These are phyloP conservation scores for Ischnura elegans DNA, from an alignment of 2,888 invertebrate genomes.

Conservation along the genomic window DNA sequence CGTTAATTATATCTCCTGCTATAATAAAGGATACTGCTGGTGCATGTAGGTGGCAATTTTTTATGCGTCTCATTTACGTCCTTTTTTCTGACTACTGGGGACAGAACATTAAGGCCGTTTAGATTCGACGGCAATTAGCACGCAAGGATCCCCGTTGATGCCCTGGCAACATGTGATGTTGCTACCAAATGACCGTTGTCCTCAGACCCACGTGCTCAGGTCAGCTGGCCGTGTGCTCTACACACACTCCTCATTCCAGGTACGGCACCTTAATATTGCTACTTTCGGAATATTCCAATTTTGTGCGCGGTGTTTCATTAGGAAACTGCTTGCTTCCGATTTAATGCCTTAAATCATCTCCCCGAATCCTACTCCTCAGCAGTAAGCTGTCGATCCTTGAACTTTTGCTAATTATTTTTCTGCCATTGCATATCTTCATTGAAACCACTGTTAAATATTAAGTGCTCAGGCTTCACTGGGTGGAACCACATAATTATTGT, in stretches of 20 bases:
- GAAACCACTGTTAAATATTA: too few relatives aligned
- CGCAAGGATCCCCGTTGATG: constrained; percentile 12
- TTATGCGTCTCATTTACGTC: constrained; percentile 26
- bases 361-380: too few relatives aligned
- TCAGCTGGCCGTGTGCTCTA: not conserved
- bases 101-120: constrained; percentile 13
- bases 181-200: constrained; percentile 6
- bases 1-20: constrained; percentile 27
- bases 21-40: constrained; percentile 15
- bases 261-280: not conserved
- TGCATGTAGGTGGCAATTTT: constrained; percentile 31
- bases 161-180: constrained; percentile 20
- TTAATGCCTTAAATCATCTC: not conserved
- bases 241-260: not conserved
- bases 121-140: constrained; percentile 11
- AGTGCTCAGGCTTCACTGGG: too few relatives aligned
- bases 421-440: too few relatives aligned
- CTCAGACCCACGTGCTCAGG: not conserved
- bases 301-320: not conserved
- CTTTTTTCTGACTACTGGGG: constrained; percentile 24
- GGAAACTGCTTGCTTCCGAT: not conserved
- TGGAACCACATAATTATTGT: too few relatives aligned
- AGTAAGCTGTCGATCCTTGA: too few relatives aligned
- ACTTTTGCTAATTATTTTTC: too few relatives aligned
- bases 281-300: not conserved